Base-by-base conservation (phyloP, 2,888 invertebrate genomes). In the Lutraria lutraria region DNA sequence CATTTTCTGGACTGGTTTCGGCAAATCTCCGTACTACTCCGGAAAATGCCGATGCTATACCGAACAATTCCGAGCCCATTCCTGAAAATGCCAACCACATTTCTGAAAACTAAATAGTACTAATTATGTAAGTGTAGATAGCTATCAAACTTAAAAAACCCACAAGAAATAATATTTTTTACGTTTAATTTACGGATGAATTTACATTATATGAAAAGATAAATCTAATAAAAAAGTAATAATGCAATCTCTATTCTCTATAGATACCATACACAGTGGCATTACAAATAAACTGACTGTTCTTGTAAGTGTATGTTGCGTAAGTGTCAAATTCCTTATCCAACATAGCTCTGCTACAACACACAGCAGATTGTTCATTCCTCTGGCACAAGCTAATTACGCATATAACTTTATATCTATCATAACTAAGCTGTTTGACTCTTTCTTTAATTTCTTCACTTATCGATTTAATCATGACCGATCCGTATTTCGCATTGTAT, bases 361-460 rank as follows among this genome's bases (percentile, higher is more conserved):
- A 85, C 29, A 92, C 79, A 10, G 94, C 68, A 0, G 92, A 93
- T 82, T 95, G 95, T 13, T 93, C 93, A 76, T 87, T 93, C 81
- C 91, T 93, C 88, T 95, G 94, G 8, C 94, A 94, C 19, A 95
- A 92, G 16, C 90, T 82, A 6, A 95, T 92, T 16, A 89, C 85
- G 72, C 92, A 91, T 12, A 95, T 89, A 21, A 95, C 89, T 88
- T 95, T 95, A 89, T 95, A 95, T 25, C 95, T 90, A 83, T 95
- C 95, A 87, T 93, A 95, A n/a, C 92, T 90, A 60, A 95, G 83
- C 19, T 68, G 60, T 87, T 95, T 95, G 21, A 95, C 94, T 81
- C 91, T 92, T 15, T 95, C 93, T 86, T 95, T 95, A 21, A 95
- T 94, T 72, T 95, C 95, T 54, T 95, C 95, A 29, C 92, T 92